Percentiles rank a stretch among this genome's conserved stretches.
Evolutionary conservation across 2,888 invertebrate species (phyloP).

Genomic region (Erebia palarica): DNA sequence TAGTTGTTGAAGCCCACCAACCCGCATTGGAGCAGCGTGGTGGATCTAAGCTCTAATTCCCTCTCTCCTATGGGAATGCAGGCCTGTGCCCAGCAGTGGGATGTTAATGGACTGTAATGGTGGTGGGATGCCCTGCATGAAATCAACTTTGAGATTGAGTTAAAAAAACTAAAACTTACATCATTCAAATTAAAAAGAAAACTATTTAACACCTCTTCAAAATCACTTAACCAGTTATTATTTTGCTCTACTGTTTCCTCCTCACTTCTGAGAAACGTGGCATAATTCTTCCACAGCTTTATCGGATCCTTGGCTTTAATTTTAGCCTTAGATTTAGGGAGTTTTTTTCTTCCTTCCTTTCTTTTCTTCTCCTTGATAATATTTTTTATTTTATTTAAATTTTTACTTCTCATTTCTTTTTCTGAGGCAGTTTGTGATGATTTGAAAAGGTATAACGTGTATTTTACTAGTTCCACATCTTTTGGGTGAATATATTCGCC

Average conservation of each 20-base stretch:
- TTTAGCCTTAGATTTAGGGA: constrained; percentile 44
- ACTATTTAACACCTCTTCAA: constrained; percentile 34
- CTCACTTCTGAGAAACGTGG: constrained; percentile 30
- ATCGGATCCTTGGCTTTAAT: constrained; percentile 34
- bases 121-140: too few relatives aligned
- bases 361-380: not conserved
- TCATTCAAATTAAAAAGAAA: constrained; percentile 46
- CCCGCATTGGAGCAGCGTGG: too few relatives aligned
- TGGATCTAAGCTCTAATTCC: too few relatives aligned
- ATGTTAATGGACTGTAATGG: too few relatives aligned
- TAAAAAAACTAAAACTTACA: constrained; percentile 50
- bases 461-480: constrained; percentile 60
- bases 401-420: not conserved
- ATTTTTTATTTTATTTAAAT: not conserved
- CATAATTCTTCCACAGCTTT: constrained; percentile 37
- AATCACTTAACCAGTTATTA: constrained; percentile 28
- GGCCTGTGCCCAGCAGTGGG: too few relatives aligned
- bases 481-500: constrained; percentile 46
- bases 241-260: constrained; percentile 4
- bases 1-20: too few relatives aligned
- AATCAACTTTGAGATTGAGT: too few relatives aligned
- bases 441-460: constrained; percentile 50
- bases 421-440: constrained; percentile 32
- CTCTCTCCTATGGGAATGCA: too few relatives aligned
- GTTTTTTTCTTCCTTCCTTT: not conserved